Base-by-base conservation (phyloP, 2,113 vertebrate genomes). In the Clinocottus analis region DNA sequence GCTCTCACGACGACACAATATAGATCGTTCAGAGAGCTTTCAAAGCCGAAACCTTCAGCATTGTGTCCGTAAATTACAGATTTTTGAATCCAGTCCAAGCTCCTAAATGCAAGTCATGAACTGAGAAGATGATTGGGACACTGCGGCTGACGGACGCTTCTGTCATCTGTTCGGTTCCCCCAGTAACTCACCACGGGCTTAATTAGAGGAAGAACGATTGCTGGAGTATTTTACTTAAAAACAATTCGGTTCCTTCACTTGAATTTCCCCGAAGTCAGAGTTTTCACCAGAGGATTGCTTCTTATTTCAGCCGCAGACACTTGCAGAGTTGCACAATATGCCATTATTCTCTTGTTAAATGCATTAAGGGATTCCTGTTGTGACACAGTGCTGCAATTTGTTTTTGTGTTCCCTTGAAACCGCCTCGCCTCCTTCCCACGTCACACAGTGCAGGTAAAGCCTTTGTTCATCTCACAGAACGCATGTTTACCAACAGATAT, bases 141-240 rank as follows among this genome's bases (percentile, higher is more conserved):
- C 51, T 55, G 12, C 53, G 17, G 21, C 31, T 21, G 33, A 12
- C 25, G 2, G 58, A 11, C 35, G 23, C 43, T 64, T 76, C 41
- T 65, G 60, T 37, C 33, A 43, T 49, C 31, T 45, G 19, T 79
- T 62, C 56, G 29, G 43, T 56, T 59, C 71, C 25, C 43, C 69
- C 37, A 68, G 53, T 53, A 64, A 65, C 55, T 66, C 82, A 65
- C 73, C 29, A 0, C 62, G 61, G 80, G 75, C 71, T 76, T 89
- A 72, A 84, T 85, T 87, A 83, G 35, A 61, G n/a, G 55, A 67
- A 67, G 59, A 83, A 45, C 60, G 33, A 86, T 62, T 51, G 25
- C 66, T 16, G 63, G n/a, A 78, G 25, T 73, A 58, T 75, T 87
- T 79, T 59, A 80, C 65, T 66, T 23, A 23, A 74, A 64, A 43